phyloP scores from a whole-genome alignment of 2,888 invertebrate genomes.

The Mimas tiliae region DNA sequence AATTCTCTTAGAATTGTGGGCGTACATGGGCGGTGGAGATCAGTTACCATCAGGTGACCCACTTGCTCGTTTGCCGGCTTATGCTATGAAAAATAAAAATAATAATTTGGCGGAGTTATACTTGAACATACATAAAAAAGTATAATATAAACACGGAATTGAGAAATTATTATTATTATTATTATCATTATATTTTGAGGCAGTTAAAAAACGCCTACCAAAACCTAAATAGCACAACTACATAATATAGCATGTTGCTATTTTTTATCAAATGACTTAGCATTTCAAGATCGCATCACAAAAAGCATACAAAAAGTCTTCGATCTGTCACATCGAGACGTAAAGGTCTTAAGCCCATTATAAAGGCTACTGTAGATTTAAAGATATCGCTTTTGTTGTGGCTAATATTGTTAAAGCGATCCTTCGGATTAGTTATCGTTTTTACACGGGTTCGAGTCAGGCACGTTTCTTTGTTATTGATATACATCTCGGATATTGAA shows the following conservation, averaged over 20 bases:
- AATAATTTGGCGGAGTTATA: too few species aligned
- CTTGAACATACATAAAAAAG: too few species aligned
- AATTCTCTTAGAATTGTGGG: too few species aligned
- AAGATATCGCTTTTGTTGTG: slow-evolving; percentile 42
- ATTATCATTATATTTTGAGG: too few species aligned
- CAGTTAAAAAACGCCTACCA: slow-evolving; percentile 10
- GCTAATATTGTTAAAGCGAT: slow-evolving; percentile 45
- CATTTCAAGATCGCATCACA: slow-evolving; percentile 12
- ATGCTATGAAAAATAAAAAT: too few species aligned
- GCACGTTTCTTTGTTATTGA: slow-evolving; percentile 40
- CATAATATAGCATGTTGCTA: slow-evolving; percentile 30
- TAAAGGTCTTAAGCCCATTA: slow-evolving; percentile 40
- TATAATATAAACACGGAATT: too few species aligned
- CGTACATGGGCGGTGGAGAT: too few species aligned
- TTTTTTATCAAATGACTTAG: slow-evolving; percentile 6
- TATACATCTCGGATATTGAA: slow-evolving; percentile 41
- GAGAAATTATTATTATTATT: too few species aligned
- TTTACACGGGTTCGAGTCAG: slow-evolving; percentile 34
- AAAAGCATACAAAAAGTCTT: too few species aligned
- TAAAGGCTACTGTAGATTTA: slow-evolving; percentile 38
- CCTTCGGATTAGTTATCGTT: slow-evolving; percentile 43
- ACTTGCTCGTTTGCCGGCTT: too few species aligned
- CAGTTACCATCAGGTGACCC: too few species aligned
- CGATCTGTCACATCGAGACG: slow-evolving; percentile 18
- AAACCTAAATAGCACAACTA: not conserved